Evolutionary conservation across 2,113 vertebrate species (phyloP), one percentile per base, ranked within the genome.

Genomic region (Girardinichthys multiradiatus): DNA sequence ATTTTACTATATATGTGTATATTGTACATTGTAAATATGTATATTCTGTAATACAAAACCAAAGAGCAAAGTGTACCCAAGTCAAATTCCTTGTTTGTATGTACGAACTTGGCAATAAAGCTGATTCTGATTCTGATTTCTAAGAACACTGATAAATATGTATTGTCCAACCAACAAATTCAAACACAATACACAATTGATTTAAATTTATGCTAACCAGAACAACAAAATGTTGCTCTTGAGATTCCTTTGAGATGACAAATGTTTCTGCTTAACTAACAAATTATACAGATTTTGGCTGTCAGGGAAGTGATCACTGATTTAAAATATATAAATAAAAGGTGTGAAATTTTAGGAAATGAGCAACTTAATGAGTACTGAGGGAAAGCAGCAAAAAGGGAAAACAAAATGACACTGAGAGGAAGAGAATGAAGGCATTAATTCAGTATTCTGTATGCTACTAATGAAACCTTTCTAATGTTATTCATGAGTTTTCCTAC

Each of bases 401-500:
- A 60, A 54, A 37, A 45, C 28, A 60, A 21, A 58, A 14, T 73
- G 68, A 76, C 70, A 74, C 31, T 66, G 27, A 79, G 35, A 76
- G 19, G 45, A 72, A 33, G 30, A 70, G 54, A 28, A 28, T 9
- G 31, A 19, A 12, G 2, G 28, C 27, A 54, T 81, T 73, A 85
- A 86, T 80, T 83, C 59, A 69, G 13, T 58, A n/a, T 68, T 65
- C 59, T 77, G 31, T 27, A 57, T 74, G 64, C 74, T 84, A 39
- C 58, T 90, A 82, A 87, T 87, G 76, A 87, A 88, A 80, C n/a
- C 72, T 68, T 70, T 85, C 54, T 90, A 89, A 91, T 91, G 59
- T 83, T 91, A 91, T 91, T 89, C 90, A 91, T 91, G 85, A 86
- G 80, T 80, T 91, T 86, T 82, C 58, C 75, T 68, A 54, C 67